These are phyloP conservation scores for Galago senegalensis DNA, from an alignment of 2,797 vertebrate genomes.

Conservation along the genomic window DNA sequence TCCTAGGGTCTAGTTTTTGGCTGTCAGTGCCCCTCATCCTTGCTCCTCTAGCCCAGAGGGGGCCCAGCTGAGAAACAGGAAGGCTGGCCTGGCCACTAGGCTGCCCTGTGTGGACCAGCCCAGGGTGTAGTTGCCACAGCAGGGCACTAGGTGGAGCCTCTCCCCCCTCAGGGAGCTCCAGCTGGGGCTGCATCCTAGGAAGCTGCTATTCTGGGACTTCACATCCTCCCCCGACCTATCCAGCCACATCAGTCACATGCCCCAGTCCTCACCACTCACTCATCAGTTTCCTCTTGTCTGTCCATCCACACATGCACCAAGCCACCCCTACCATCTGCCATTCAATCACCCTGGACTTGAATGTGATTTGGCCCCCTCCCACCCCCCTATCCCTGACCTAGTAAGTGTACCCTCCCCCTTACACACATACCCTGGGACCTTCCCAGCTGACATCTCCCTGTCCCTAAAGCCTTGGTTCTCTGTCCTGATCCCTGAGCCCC, in stretches of 20 bases:
- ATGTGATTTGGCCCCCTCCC: neutral
- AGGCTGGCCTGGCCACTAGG: neutral
- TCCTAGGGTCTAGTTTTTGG: neutral
- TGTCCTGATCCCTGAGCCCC: neutral
- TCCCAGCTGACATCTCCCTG: neutral
- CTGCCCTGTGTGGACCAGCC: neutral
- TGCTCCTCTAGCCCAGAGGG: neutral
- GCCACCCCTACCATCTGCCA: neutral
- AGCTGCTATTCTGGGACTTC: neutral
- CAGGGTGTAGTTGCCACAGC: neutral
- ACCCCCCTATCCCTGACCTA: no score
- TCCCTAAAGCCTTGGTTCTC: neutral
- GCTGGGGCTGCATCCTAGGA: no score
- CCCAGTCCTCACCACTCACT: neutral
- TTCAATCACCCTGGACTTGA: no score
- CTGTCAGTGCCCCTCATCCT: neutral
- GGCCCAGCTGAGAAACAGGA: neutral
- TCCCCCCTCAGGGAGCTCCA: no score
- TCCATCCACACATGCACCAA: neutral
- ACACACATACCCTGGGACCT: neutral
- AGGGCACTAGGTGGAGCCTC: slow-evolving; percentile 51
- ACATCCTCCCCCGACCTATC: neutral
- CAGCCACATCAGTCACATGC: neutral
- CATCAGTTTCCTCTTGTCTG: no score
- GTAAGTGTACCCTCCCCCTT: neutral